Evolutionary conservation across 2,888 invertebrate species (phyloP).

Genomic region (Meteorus cinctellus): DNA sequence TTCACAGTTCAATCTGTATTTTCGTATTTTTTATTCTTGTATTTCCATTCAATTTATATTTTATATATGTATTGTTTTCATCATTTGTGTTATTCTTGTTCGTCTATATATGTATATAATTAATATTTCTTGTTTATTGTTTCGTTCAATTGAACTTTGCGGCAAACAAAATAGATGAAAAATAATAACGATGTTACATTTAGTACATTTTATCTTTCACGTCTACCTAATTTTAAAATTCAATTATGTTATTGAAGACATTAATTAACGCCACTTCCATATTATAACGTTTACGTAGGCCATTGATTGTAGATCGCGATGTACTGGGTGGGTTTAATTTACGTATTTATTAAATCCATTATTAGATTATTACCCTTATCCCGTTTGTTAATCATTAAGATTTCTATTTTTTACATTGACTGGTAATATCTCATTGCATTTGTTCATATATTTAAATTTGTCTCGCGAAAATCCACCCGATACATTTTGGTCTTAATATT

Average conservation of each 20-base stretch:
- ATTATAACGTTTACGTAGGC: conserved; percentile 61
- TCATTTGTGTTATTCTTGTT: background rate
- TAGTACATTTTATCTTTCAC: conserved; percentile 29
- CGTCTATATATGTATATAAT: conserved; percentile 8
- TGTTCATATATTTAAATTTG: conserved; percentile 25
- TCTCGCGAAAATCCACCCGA: conserved; percentile 44
- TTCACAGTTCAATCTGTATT: background rate
- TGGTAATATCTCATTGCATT: conserved; percentile 15
- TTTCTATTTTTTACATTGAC: conserved; percentile 32
- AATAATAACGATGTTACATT: conserved; percentile 40
- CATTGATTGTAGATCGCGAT: conserved; percentile 62
- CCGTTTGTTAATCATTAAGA: conserved; percentile 29
- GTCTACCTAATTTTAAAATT: conserved; percentile 48
- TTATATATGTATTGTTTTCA: background rate
- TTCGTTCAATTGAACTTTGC: conserved; percentile 14
- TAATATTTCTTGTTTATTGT: conserved; percentile 8
- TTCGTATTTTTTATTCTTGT: background rate
- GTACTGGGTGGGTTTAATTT: conserved; percentile 47
- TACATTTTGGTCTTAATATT: conserved; percentile 52
- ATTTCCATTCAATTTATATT: no score
- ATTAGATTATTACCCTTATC: conserved; percentile 32
- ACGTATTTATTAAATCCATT: conserved; percentile 45
- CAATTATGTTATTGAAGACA: conserved; percentile 58
- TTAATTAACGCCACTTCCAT: conserved; percentile 58
- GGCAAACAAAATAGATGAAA: background rate